These are phyloP conservation scores for Hermetia illucens DNA, from an alignment of 1,140 invertebrate genomes.

Conservation along the genomic window DNA sequence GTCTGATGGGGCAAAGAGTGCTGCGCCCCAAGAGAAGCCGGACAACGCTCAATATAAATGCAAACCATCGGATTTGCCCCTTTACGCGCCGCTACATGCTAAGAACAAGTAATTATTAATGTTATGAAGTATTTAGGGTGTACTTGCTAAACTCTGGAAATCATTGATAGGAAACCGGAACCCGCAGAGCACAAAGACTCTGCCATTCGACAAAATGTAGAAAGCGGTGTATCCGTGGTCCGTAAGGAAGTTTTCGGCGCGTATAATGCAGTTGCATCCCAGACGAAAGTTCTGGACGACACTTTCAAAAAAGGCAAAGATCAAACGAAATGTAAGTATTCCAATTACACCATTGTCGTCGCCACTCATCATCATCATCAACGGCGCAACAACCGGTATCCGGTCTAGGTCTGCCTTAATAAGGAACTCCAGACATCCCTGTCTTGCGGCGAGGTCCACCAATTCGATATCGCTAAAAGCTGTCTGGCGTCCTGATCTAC, in stretches of 20 bases:
- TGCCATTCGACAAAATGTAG: conserved; percentile 12
- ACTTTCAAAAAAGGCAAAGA: conserved; percentile 19
- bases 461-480: no score
- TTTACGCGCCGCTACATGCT: conserved; percentile 17
- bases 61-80: conserved; percentile 20
- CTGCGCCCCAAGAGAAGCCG: neutral
- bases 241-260: conserved; percentile 11
- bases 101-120: conserved; percentile 6
- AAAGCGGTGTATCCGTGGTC: conserved; percentile 16
- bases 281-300: conserved; percentile 13
- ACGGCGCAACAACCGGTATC: no score
- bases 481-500: no score
- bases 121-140: neutral
- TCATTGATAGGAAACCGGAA: neutral
- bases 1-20: no score
- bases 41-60: conserved; percentile 11
- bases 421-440: no score
- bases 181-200: conserved; percentile 6
- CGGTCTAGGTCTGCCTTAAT: no score
- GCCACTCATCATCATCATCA: no score
- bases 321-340: conserved; percentile 13
- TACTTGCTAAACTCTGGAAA: neutral
- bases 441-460: no score
- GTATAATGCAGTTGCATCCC: conserved; percentile 13
- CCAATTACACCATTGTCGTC: neutral